Base-by-base conservation (phyloP, 2,797 vertebrate genomes). In the Takifugu ocellatus region DNA sequence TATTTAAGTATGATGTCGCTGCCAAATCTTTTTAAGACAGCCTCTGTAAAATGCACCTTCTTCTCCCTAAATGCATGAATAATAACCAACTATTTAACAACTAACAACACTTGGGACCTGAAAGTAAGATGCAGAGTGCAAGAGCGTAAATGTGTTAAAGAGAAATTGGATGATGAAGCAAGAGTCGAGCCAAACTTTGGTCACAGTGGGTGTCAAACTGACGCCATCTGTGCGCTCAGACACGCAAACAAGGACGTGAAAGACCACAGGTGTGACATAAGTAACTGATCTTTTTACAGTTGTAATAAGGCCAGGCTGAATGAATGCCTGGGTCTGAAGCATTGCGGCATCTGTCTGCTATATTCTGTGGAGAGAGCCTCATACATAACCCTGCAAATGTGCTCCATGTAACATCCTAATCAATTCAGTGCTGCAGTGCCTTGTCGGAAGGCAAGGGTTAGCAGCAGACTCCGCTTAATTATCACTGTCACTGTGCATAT, bases 51-150 rank as follows among this genome's bases (percentile, higher is more conserved):
- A 17, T 33, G 29, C 8, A 1, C 15, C 62, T 46, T 47, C 8
- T 54, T 24, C 7, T 51, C 16, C 50, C 25, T 44, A 33, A 16
- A 17, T 21, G 24, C 45, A 62, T 54, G 31, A 33, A 33, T 33
- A 14, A 39, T 39, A 39, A 39, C 5, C 14, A 39, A 39, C 36
- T 39, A 14, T 39, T 39, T 39, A 11, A 39, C 36, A 12, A 39
- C 10, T 39, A 2, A 14, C 8, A 39, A 39, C 36, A 39, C 36
- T 12, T 51, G 70, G 51, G 65, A 77, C 75, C 59, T 66, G 75
- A 74, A 62, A 66, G 56, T 67, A 69, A 61, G 67, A 66, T 57
- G 36, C 63, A 49, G 63, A 66, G 77, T 66, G 56, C 62, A 69
- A 66, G 25, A 59, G 61, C 48, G 48, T 50, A 59, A 68, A 73